These are phyloP conservation scores for Popillia japonica DNA, from an alignment of 1,140 invertebrate genomes.

Conservation along the genomic window DNA sequence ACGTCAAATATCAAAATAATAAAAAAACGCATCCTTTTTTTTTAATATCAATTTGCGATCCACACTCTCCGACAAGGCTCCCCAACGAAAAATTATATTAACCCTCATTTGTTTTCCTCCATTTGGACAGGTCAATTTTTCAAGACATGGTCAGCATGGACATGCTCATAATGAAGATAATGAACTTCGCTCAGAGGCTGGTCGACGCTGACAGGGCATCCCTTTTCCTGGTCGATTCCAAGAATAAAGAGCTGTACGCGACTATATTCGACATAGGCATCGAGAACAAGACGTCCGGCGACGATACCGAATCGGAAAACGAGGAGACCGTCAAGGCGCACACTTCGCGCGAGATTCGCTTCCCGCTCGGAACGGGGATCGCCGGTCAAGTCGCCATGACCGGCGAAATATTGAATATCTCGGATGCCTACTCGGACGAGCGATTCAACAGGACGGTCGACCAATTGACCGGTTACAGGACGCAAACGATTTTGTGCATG, in stretches of 20 bases:
- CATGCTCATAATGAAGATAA: slow-evolving; percentile 81
- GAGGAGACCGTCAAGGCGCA: slow-evolving; percentile 54
- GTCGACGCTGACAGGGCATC: slow-evolving; percentile 84
- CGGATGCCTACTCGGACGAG: slow-evolving; percentile 80
- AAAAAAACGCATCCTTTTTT: too few species aligned
- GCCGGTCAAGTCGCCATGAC: slow-evolving; percentile 74
- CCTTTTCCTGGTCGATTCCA: slow-evolving; percentile 77
- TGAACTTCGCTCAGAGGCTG: slow-evolving; percentile 82
- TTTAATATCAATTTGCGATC: too few species aligned
- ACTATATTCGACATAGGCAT: slow-evolving; percentile 80
- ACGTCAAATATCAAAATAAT: too few species aligned
- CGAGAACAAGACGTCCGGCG: slow-evolving; percentile 48
- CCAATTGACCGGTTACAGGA: slow-evolving; percentile 77
- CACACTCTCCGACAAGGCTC: too few species aligned
- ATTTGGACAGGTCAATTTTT: slow-evolving; percentile 68
- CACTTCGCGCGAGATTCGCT: slow-evolving; percentile 63
- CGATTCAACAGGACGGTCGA: slow-evolving; percentile 83
- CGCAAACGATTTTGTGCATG: slow-evolving; percentile 84
- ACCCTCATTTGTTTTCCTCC: too few species aligned
- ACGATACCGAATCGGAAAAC: slow-evolving; percentile 40
- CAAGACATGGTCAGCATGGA: slow-evolving; percentile 89
- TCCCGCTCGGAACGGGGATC: slow-evolving; percentile 68
- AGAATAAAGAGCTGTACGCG: slow-evolving; percentile 79
- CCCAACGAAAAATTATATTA: too few species aligned
- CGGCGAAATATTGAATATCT: slow-evolving; percentile 80